Evolutionary conservation across 2,888 invertebrate genomes (phyloP).

Genomic region (Amphimallon solstitiale): DNA sequence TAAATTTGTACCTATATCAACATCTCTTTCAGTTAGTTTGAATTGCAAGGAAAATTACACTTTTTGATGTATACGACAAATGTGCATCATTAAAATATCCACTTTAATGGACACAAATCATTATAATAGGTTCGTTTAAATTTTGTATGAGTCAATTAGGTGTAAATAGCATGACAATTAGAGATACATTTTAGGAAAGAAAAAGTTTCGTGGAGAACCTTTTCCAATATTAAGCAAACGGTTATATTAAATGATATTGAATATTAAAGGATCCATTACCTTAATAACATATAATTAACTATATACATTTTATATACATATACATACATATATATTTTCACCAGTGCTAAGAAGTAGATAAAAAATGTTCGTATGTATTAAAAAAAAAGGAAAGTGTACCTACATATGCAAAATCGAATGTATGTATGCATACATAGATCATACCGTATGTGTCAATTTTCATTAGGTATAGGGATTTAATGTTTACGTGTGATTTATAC

Average conservation of each 20-base stretch:
- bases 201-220: constrained; percentile 14
- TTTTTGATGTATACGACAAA: not conserved
- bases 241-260: constrained; percentile 33
- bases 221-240: constrained; percentile 34
- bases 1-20: constrained; percentile 4
- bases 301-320: constrained; percentile 19
- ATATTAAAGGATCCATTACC: constrained; percentile 31
- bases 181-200: constrained; percentile 10
- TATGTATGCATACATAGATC: not conserved
- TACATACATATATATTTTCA: constrained; percentile 1
- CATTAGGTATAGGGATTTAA: no score
- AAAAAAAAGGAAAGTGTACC: not conserved
- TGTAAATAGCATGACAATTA: constrained; percentile 31
- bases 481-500: no score
- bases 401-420: not conserved
- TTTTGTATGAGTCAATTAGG: constrained; percentile 33
- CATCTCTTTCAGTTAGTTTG: not conserved
- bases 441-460: no score
- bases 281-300: constrained; percentile 33
- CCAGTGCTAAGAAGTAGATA: not conserved
- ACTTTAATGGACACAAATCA: constrained; percentile 26
- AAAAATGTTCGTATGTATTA: not conserved
- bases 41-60: constrained; percentile 18
- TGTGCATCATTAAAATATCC: constrained; percentile 15
- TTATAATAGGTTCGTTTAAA: constrained; percentile 24